These are phyloP conservation scores for Protonibea diacanthus DNA, from an alignment of 2,797 vertebrate genomes.

Conservation along the genomic window DNA sequence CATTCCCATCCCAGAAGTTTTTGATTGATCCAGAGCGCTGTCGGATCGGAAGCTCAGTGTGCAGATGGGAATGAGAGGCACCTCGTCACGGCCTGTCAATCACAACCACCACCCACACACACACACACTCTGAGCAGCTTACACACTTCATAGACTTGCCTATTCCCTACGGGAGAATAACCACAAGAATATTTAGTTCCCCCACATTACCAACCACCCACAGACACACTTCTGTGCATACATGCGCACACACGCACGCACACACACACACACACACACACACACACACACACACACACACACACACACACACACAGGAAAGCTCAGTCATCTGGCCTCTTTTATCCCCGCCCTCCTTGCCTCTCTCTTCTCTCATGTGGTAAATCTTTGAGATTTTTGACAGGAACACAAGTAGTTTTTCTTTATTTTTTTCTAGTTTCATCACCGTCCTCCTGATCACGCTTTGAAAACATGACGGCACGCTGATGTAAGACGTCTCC, in stretches of 20 bases:
- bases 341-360: not conserved
- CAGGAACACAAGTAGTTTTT: conserved; percentile 56
- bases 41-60: conserved; percentile 67
- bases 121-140: conserved; percentile 68
- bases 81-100: conserved; percentile 79
- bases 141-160: conserved; percentile 76
- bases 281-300: conserved; percentile 12
- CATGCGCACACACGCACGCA: conserved; percentile 1
- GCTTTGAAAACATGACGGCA: conserved; percentile 61
- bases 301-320: conserved; percentile 19
- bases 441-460: conserved; percentile 57
- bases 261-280: conserved; percentile 14
- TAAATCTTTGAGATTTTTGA: conserved; percentile 65
- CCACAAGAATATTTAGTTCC: conserved; percentile 79
- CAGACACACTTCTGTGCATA: conserved; percentile 18
- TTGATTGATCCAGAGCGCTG: conserved; percentile 76
- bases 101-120: conserved; percentile 46
- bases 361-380: conserved; percentile 53
- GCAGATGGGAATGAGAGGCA: conserved; percentile 73
- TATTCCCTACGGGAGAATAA: conserved; percentile 74
- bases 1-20: conserved; percentile 75
- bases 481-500: conserved; percentile 59
- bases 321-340: conserved; percentile 39
- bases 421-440: conserved; percentile 44
- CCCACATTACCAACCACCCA: conserved; percentile 67